Evolutionary conservation across 1,140 invertebrate genomes (phyloP), one percentile per base, ranked within the genome.

Genomic region (Stenopsyche tienmushanensis): DNA sequence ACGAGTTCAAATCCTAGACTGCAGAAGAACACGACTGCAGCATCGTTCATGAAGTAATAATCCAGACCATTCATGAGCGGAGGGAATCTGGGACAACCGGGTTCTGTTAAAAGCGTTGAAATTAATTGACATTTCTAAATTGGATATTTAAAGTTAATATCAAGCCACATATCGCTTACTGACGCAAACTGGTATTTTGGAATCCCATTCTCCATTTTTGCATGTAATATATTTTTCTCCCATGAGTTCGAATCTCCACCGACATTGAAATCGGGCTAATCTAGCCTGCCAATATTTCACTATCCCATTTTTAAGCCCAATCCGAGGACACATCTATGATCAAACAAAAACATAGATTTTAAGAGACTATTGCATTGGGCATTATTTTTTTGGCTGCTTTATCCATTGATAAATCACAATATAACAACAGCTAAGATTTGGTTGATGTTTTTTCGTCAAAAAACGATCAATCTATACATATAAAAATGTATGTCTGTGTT

Each of bases 161-260:
- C 15, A 3, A 55, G n/a, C 10, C 21, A 25, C 15, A 39, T 17
- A 21, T 55, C 3, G 17, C n/a, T 86, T 75, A 90, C 88, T 82
- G 67, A 87, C 82, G 75, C 88, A 90, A 41, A 86, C 78, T 0
- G 88, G 87, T 3, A 74, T 67, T 2, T 80, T 81, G 3, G 79
- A 79, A 54, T 86, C 84, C 87, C 87, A 89, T 3, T 76, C 63
- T 1, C 83, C 83, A 23, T 78, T 63, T 15, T 81, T 68, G 66
- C 88, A 90, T 8, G 81, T 85, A 0, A 85, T 77, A 71, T 84
- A 85, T 62, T 77, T 82, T 69, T 85, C 83, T 2, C 88, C 88
- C 3, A 88, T 78, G 15, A 89, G 76, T 34, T 78, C 77, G 72
- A 79, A 89, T 1, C 80, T 78, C 1, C 74, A 67, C 26, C 72